These are phyloP conservation scores for Belgica antarctica DNA, from an alignment of 2,888 invertebrate genomes.

Conservation along the genomic window DNA sequence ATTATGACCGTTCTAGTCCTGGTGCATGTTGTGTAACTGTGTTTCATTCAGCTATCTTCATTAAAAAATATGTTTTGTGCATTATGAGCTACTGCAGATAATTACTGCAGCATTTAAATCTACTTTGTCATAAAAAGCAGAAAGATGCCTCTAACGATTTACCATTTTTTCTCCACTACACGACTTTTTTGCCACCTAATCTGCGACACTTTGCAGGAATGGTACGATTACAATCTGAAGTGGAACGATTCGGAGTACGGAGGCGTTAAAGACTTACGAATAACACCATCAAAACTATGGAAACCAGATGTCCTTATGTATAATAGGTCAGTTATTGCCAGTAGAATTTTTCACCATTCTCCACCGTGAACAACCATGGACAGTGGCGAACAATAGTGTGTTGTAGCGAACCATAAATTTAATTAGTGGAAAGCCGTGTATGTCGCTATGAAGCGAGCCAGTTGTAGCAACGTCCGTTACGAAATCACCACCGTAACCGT, in stretches of 20 bases:
- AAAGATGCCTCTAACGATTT: neutral
- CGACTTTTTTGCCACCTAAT: neutral
- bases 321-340: conserved; percentile 84
- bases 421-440: neutral
- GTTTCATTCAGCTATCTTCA: neutral
- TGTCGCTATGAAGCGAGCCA: neutral
- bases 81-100: conserved; percentile 11
- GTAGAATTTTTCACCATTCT: neutral
- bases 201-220: conserved; percentile 82
- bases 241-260: conserved; percentile 97
- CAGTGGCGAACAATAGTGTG: neutral
- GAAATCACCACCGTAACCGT: neutral
- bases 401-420: neutral
- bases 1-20: no score
- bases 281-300: conserved; percentile 95
- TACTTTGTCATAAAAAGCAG: neutral
- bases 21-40: neutral
- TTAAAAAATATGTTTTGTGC: neutral
- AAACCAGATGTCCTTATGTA: conserved; percentile 99
- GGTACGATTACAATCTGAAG: conserved; percentile 95
- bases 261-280: conserved; percentile 87
- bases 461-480: neutral
- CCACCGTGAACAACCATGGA: neutral
- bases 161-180: neutral
- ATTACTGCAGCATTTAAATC: neutral